phyloP scores from a whole-genome alignment of 2,797 vertebrate genomes.

The Rhynchotus rufescens region DNA sequence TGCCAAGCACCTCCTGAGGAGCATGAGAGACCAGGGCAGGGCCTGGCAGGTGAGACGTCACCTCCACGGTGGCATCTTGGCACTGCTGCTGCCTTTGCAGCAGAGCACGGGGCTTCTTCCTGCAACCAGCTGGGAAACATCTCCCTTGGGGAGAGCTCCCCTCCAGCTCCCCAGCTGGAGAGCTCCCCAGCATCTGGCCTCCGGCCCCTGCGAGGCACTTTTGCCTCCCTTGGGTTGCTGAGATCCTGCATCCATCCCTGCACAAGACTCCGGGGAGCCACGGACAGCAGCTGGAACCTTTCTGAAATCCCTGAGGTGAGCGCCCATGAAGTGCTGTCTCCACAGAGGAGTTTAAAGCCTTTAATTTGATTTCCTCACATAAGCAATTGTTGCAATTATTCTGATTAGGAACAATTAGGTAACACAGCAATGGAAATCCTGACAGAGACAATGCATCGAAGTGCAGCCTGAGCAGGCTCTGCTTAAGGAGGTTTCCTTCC shows the following conservation, averaged over 20 bases:
- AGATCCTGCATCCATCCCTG: not conserved
- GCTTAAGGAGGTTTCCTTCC: slow-evolving; percentile 71
- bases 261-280: accelerated
- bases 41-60: not conserved
- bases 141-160: not conserved
- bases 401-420: slow-evolving; percentile 83
- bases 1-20: not conserved
- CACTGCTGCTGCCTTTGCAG: not conserved
- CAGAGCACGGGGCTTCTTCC: accelerated
- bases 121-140: accelerated
- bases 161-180: too few relatives aligned
- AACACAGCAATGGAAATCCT: slow-evolving; percentile 66
- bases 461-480: slow-evolving; percentile 47
- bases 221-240: not conserved
- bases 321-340: slow-evolving; percentile 56
- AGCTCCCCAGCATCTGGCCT: not conserved
- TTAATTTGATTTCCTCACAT: slow-evolving; percentile 81
- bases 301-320: slow-evolving; percentile 50
- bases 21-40: not conserved
- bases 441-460: slow-evolving; percentile 65
- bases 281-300: slow-evolving; percentile 43
- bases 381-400: slow-evolving; percentile 80
- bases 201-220: not conserved
- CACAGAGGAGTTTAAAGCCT: slow-evolving; percentile 70
- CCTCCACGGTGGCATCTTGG: accelerated